Evolutionary conservation across 2,888 invertebrate species (phyloP), one percentile per base, ranked within the genome.

Genomic region (Gisinianus flammeolus): DNA sequence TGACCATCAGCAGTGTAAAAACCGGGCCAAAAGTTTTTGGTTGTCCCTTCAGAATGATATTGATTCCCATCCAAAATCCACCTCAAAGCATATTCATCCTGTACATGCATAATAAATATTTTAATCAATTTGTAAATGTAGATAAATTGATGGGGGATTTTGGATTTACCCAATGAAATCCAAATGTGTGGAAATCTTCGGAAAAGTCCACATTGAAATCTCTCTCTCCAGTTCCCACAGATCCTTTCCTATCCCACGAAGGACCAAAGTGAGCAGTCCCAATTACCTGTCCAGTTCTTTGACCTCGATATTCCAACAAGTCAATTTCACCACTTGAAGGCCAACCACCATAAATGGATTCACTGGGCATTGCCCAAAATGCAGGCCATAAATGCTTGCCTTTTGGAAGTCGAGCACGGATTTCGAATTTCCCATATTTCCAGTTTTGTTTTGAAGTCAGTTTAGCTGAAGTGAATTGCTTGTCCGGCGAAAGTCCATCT

Each of bases 381-480:
- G 83, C 83, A 28, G 83, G 83, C 83, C 83, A 83, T 31, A 81
- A 58, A 62, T 81, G 81, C 56, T 81, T 81, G 12, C 83, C 83
- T 73, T 80, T 83, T 16, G 84, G 84, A 16, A 84, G 31, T 8
- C 83, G 72, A 22, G 83, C 83, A 64, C 83, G 74, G 33, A 83
- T 81, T 77, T 83, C 83, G 31, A 83, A 79, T 62, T 79, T 81
- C 24, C 84, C 84, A 66, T 84, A 77, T 16, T 79, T 64, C 81
- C 81, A 84, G 67, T 77, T 79, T 8, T 72, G 80, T 68, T 79
- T 81, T 66, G 82, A 73, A 26, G 79, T 82, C 69, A 84, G 80
- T 28, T 82, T 78, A 56, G 84, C 54, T 1, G 82, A 82, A 2
- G 84, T 84, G 54, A 84, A 84, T 35, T 70, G 81, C 52, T 81